Conservation (phyloP, 1,140 invertebrate species). For the Panagrolaimus sp. region DNA sequence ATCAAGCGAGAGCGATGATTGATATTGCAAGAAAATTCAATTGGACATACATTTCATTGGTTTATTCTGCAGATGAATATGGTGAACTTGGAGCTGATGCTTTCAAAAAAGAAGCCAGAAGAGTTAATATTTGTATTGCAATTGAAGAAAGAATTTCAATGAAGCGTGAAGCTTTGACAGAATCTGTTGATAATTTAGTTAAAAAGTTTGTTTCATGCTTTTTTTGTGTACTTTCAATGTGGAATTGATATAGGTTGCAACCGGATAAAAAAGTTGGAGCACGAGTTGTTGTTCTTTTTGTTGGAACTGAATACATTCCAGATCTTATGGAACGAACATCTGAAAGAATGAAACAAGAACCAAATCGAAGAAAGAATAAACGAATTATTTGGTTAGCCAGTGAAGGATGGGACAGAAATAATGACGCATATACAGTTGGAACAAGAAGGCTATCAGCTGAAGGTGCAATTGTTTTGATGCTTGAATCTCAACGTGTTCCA, state of each 20-base stretch:
- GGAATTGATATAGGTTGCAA: constrained; percentile 63
- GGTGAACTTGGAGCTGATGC: constrained; percentile 65
- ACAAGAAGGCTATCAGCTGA: constrained; percentile 65
- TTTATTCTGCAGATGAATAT: constrained; percentile 71
- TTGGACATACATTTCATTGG: constrained; percentile 72
- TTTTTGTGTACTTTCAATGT: constrained; percentile 1
- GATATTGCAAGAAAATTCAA: constrained; percentile 66
- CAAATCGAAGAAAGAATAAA: constrained; percentile 62
- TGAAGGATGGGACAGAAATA: constrained; percentile 69
- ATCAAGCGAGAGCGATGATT: constrained; percentile 70
- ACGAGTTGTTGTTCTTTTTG: constrained; percentile 69
- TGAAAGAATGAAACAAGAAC: constrained; percentile 56
- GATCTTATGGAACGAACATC: constrained; percentile 54
- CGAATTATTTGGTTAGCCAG: constrained; percentile 61
- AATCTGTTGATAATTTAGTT: constrained; percentile 53
- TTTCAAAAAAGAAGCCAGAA: constrained; percentile 67
- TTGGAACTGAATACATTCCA: constrained; percentile 70
- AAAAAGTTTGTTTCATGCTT: constrained; percentile 43
- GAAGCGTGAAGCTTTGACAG: constrained; percentile 62
- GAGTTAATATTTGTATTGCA: constrained; percentile 71
- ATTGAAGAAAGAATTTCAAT: constrained; percentile 66
- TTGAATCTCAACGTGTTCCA: constrained; percentile 53
- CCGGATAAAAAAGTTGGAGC: constrained; percentile 65
- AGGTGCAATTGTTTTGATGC: constrained; percentile 63
- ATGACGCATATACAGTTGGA: constrained; percentile 63